Evolutionary conservation across 2,888 invertebrate species (phyloP).

Genomic region (Apoda limacodes): DNA sequence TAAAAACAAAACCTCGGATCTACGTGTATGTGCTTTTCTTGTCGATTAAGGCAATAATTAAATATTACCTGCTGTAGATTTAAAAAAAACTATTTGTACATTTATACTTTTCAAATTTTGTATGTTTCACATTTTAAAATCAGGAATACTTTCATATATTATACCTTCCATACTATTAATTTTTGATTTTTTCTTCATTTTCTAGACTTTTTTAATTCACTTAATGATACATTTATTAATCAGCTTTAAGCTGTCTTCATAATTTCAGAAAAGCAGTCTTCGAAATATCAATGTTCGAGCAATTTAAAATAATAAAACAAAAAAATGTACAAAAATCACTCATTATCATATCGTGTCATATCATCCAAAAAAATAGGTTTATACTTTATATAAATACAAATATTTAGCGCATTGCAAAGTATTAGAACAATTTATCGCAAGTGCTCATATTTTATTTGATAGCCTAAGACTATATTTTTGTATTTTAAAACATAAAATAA

Average conservation of each 20-base stretch:
- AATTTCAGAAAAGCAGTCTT: too few species aligned
- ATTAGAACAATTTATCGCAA: too few species aligned
- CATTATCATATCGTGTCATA: conserved; percentile 65
- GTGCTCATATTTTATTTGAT: too few species aligned
- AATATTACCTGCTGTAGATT: conserved; percentile 30
- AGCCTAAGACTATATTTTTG: too few species aligned
- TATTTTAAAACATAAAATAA: too few species aligned
- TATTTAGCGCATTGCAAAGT: too few species aligned
- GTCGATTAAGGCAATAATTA: conserved; percentile 51
- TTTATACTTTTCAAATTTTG: conserved; percentile 17
- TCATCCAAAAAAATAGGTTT: too few species aligned
- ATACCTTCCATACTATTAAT: conserved; percentile 1
- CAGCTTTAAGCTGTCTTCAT: too few species aligned
- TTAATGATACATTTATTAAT: conserved; percentile 22
- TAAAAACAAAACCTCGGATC: too few species aligned
- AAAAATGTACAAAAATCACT: conserved; percentile 59
- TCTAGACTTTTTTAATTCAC: conserved; percentile 29
- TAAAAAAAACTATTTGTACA: conserved; percentile 45
- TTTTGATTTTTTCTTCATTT: conserved; percentile 40
- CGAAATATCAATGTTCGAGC: too few species aligned
- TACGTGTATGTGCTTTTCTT: conserved; percentile 32
- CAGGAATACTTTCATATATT: conserved; percentile 2
- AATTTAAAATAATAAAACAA: too few species aligned
- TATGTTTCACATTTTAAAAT: conserved; percentile 6
- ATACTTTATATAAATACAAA: too few species aligned